A percentile compares a stretch with the other conserved stretches of the same genome.
Evolutionary conservation across 2,113 vertebrate genomes (phyloP).

Genomic region (Anhinga rufa): DNA sequence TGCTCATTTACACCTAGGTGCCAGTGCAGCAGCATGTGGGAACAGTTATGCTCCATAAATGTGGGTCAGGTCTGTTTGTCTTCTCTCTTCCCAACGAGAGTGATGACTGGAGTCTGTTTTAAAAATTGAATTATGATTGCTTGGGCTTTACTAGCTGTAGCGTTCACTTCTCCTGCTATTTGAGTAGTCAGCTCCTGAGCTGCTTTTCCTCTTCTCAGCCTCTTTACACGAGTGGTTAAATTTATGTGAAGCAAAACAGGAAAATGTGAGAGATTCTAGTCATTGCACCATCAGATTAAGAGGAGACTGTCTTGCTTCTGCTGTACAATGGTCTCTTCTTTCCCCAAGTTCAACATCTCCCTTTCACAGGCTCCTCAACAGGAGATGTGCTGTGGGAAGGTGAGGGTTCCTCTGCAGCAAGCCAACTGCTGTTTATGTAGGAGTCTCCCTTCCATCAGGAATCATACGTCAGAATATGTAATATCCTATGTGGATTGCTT

Average conservation of each 20-base stretch:
- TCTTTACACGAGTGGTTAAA: rapidly evolving
- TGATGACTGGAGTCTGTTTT: neutral
- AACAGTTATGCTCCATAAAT: rapidly evolving
- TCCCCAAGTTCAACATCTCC: neutral
- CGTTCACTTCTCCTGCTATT: neutral
- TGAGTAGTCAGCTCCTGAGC: neutral
- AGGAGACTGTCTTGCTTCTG: neutral
- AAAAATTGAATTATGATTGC: neutral
- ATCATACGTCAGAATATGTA: neutral
- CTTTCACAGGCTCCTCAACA: neutral
- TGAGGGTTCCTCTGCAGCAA: neutral
- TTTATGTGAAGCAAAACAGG: neutral
- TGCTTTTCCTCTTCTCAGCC: neutral
- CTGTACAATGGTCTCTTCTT: neutral
- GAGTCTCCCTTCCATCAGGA: neutral
- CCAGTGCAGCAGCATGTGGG: neutral
- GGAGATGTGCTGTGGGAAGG: neutral
- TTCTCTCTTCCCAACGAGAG: neutral
- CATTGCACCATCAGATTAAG: neutral
- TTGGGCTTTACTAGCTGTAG: neutral
- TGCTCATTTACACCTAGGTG: neutral
- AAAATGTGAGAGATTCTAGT: neutral
- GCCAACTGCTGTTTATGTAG: neutral
- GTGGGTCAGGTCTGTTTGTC: neutral
- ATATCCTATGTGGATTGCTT: neutral